Conservation (phyloP, 2,113 vertebrate species). For the Gobiocypris rarus region DNA sequence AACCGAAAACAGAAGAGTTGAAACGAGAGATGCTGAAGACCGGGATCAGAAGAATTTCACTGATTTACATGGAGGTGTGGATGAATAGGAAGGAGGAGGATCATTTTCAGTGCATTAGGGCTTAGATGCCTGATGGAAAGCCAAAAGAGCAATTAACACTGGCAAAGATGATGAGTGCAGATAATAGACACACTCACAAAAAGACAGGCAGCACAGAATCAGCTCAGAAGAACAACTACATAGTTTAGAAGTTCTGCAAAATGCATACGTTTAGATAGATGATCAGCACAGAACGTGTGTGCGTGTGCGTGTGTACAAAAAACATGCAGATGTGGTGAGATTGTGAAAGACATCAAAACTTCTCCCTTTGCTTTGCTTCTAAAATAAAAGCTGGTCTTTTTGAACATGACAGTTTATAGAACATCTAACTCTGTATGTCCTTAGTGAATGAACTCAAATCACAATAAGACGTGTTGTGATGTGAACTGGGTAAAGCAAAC, state of each 20-base stretch:
- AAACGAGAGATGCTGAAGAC: not conserved
- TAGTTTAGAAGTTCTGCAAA: not conserved
- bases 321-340: not conserved
- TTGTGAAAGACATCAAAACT: no score
- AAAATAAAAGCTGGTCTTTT: not conserved
- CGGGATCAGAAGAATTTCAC: not conserved
- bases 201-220: not conserved
- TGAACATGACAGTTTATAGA: not conserved
- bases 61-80: constrained; percentile 41
- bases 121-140: constrained; percentile 55
- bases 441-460: not conserved
- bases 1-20: not conserved
- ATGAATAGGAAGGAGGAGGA: constrained; percentile 60
- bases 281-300: not conserved
- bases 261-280: not conserved
- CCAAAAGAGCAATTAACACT: constrained; percentile 52
- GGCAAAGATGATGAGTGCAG: not conserved
- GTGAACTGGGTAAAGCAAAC: constrained; percentile 9
- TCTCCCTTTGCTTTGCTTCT: no score
- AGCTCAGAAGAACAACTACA: not conserved
- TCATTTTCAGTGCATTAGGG: constrained; percentile 48
- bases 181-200: not conserved
- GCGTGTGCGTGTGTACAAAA: not conserved
- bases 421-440: not conserved
- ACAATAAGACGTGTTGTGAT: not conserved